These are phyloP conservation scores for Mico argentatus DNA, from an alignment of 2,797 vertebrate species.

Conservation along the genomic window DNA sequence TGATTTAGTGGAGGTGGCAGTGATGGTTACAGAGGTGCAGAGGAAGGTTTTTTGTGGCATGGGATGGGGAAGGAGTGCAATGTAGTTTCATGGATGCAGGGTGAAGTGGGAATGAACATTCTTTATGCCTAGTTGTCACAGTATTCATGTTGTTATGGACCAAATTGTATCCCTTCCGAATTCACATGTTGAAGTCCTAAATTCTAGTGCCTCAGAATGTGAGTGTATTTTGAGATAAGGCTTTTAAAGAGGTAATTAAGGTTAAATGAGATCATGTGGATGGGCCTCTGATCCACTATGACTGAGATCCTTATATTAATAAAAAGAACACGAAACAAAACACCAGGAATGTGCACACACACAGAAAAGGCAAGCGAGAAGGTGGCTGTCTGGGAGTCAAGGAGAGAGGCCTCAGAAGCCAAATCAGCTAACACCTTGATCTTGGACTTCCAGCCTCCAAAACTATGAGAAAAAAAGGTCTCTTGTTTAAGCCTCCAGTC, in stretches of 20 bases:
- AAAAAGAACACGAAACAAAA: background rate
- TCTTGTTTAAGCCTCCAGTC: background rate
- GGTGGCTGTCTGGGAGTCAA: background rate
- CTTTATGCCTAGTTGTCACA: background rate
- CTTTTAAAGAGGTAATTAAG: background rate
- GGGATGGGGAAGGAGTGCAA: background rate
- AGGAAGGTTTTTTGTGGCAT: background rate
- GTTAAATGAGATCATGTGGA: background rate
- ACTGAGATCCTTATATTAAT: background rate
- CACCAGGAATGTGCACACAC: background rate
- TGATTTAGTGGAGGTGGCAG: background rate
- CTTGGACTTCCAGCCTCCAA: background rate
- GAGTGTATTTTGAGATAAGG: background rate
- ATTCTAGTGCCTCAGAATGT: background rate
- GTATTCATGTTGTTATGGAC: background rate
- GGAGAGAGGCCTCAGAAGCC: background rate
- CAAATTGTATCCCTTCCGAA: background rate
- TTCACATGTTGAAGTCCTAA: background rate
- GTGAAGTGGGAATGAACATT: background rate
- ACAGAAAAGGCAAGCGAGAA: conserved; percentile 14
- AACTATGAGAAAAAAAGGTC: background rate
- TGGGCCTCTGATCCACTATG: background rate
- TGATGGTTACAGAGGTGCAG: background rate
- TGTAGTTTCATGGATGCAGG: background rate
- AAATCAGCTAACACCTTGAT: background rate